Evolutionary conservation across 1,140 invertebrate species (phyloP), one percentile per base, ranked within the genome.

Genomic region (Drosophila pseudoobscura): DNA sequence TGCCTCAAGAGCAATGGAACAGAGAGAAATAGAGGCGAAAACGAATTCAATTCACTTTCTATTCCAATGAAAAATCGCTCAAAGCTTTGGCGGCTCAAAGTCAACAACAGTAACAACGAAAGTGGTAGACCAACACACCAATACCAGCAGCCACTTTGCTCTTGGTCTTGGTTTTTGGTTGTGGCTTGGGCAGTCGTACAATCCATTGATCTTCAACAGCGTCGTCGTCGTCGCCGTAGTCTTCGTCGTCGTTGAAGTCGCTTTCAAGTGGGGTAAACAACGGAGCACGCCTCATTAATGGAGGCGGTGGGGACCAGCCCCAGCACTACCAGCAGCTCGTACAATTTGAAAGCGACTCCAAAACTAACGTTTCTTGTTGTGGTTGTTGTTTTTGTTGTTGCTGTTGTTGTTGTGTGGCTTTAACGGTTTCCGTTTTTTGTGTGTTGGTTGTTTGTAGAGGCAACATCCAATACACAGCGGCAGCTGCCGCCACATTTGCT

Each of bases 51-150:
- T 90, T 90, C 88, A 90, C 88, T 90, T 90, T 90, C 88, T 90
- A 90, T 90, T 90, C 88, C 88, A 88, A 88, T 90, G 88, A 90
- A 90, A 90, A 88, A 90, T 90, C 73, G 78, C 83, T 80, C 83
- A 82, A 72, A 87, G 83, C 83, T 85, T 82, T 75, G 47, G 71
- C 69, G 73, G 57, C 80, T 69, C 62, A 83, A 82, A 70, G 70
- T 75, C 71, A 84, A 89, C 74, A 80, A 80, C 78, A 87, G 76
- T 76, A 89, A 78, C 85, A 90, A 90, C 83, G 87, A 90, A 90
- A 90, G 87, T 90, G 87, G 82, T 83, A 82, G 75, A 61, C 87
- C 87, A 82, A 76, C 80, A 63, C 24, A 15, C 43, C 64, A 62
- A 31, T 52, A 63, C 8, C 52, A 73, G 50, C 57, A 66, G 43